Conservation (phyloP, 2,797 vertebrate species). For the Crypturellus tataupa region DNA sequence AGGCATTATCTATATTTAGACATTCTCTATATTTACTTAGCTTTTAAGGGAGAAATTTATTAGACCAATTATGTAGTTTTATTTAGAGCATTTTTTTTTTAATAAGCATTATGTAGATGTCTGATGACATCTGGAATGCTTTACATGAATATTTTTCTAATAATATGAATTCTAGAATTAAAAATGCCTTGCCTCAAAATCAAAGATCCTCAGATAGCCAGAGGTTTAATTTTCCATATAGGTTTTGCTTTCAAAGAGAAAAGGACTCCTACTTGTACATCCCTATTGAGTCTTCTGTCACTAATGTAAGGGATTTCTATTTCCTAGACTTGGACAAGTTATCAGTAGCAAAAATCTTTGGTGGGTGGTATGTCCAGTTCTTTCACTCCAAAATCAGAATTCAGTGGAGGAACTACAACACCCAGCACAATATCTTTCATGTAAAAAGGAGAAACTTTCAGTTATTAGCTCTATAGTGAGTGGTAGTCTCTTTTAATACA, state of each 20-base stretch:
- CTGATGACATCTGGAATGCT: background rate
- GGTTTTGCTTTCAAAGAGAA: background rate
- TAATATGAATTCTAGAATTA: background rate
- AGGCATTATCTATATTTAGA: background rate
- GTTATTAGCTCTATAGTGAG: background rate
- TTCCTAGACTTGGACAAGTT: fast-evolving
- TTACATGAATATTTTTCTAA: background rate
- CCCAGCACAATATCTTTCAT: background rate
- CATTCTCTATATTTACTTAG: background rate
- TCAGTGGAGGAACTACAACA: background rate
- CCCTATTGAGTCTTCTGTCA: background rate
- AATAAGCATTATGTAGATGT: background rate
- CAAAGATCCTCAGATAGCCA: background rate
- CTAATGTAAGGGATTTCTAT: background rate
- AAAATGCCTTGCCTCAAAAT: background rate
- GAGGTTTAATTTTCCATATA: background rate
- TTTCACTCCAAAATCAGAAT: background rate
- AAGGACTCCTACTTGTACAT: background rate
- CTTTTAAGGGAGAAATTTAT: background rate
- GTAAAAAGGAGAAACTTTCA: background rate
- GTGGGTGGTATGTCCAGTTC: background rate
- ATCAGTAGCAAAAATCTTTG: background rate
- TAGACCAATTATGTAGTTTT: background rate
- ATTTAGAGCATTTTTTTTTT: background rate
- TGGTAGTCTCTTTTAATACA: background rate